These are phyloP conservation scores for Rhabdophis nuchalis DNA, from an alignment of 2,797 vertebrate genomes.

Conservation along the genomic window DNA sequence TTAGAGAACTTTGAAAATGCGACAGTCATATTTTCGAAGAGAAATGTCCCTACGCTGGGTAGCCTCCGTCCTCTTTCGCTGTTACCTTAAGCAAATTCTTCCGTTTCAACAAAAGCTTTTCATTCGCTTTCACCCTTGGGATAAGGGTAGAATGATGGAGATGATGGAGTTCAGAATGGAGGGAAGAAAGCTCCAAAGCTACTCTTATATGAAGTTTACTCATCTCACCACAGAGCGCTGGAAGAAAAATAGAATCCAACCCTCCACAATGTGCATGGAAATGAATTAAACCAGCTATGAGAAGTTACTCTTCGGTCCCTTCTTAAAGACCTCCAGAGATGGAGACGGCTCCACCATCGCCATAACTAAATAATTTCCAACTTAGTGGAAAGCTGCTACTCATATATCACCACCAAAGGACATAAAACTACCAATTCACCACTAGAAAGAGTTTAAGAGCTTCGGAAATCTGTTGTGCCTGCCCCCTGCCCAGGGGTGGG, in stretches of 20 bases:
- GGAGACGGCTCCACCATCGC: neutral
- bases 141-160: neutral
- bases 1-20: neutral
- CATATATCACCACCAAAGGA: neutral
- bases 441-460: neutral
- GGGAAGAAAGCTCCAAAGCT: neutral
- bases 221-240: neutral
- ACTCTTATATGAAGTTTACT: neutral
- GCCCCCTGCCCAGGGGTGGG: neutral
- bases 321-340: neutral
- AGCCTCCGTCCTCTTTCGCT: neutral
- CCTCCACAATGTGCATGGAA: neutral
- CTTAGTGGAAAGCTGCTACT: neutral
- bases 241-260: neutral
- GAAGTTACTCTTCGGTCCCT: neutral
- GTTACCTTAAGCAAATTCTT: neutral
- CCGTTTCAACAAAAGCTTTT: neutral
- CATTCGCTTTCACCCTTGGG: neutral
- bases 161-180: too few species aligned
- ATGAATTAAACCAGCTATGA: neutral
- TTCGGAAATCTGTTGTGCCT: neutral
- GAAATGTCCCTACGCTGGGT: neutral
- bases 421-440: neutral
- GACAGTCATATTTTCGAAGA: neutral
- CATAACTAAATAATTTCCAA: neutral